phyloP scores from a whole-genome alignment of 1,140 invertebrate species.

The Bemisia tabaci region DNA sequence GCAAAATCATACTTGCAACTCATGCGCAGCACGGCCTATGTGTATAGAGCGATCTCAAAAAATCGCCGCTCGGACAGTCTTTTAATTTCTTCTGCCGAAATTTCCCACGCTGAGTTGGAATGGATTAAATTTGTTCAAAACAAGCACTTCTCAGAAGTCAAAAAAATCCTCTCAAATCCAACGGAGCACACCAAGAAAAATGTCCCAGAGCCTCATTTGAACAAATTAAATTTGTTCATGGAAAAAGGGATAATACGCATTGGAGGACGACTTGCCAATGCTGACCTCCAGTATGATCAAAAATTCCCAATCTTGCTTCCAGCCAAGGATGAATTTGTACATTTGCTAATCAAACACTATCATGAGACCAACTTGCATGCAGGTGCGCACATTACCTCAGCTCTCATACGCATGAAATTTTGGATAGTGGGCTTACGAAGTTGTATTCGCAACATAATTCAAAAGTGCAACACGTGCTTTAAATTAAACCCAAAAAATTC shows the following conservation, averaged over 20 bases:
- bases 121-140: neutral
- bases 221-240: slow-evolving; percentile 25
- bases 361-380: slow-evolving; percentile 1
- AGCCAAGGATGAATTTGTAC: neutral
- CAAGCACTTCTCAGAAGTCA: neutral
- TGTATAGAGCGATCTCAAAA: neutral
- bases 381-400: slow-evolving; percentile 15
- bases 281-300: slow-evolving; percentile 22
- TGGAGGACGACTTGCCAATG: slow-evolving; percentile 25
- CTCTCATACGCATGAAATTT: slow-evolving; percentile 22
- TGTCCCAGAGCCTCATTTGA: neutral
- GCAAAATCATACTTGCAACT: neutral
- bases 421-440: slow-evolving; percentile 23
- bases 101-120: neutral
- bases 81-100: neutral
- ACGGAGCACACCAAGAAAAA: neutral
- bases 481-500: slow-evolving; percentile 2
- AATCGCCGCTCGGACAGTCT: neutral
- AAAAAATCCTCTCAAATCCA: neutral
- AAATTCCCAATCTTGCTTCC: slow-evolving; percentile 31
- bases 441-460: slow-evolving; percentile 12
- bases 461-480: slow-evolving; percentile 10
- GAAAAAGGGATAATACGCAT: slow-evolving; percentile 28
- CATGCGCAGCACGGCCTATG: neutral
- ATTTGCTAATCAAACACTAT: neutral